phyloP scores from a whole-genome alignment of 2,797 vertebrate species.

The Oreortyx pictus region DNA sequence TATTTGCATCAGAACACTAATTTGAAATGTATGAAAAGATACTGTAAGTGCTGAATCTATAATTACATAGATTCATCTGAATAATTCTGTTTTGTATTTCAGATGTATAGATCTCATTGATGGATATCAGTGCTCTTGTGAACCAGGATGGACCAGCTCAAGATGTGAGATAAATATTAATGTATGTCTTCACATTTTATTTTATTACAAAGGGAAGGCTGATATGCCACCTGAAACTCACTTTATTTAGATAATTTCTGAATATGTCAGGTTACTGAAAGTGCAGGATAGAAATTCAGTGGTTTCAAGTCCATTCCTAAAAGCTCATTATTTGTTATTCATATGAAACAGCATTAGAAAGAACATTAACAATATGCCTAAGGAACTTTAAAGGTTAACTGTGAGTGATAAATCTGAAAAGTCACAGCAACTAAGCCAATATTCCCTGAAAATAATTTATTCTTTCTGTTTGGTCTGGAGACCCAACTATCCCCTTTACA shows the following conservation, averaged over 20 bases:
- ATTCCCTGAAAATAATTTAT: not conserved
- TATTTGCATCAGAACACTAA: not conserved
- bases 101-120: slow-evolving; percentile 83
- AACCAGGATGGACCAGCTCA: slow-evolving; percentile 82
- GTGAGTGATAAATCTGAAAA: not conserved
- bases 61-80: not conserved
- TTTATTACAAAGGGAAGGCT: not conserved
- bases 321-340: not conserved
- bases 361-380: not conserved
- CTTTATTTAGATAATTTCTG: not conserved
- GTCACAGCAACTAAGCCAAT: not conserved
- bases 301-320: slow-evolving; percentile 6
- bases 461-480: not conserved
- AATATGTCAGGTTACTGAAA: not conserved
- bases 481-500: not conserved
- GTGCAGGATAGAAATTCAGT: not conserved
- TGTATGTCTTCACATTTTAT: slow-evolving; percentile 75
- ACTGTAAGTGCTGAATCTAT: not conserved
- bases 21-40: not conserved
- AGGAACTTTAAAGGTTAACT: not conserved
- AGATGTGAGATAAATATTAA: slow-evolving; percentile 86
- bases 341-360: not conserved
- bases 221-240: not conserved
- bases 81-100: slow-evolving; percentile 62
- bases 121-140: slow-evolving; percentile 81